Percentiles rank a stretch among this genome's conserved stretches.
Conservation (phyloP, 2,888 invertebrate species). For the Coleophora flavipennella region DNA sequence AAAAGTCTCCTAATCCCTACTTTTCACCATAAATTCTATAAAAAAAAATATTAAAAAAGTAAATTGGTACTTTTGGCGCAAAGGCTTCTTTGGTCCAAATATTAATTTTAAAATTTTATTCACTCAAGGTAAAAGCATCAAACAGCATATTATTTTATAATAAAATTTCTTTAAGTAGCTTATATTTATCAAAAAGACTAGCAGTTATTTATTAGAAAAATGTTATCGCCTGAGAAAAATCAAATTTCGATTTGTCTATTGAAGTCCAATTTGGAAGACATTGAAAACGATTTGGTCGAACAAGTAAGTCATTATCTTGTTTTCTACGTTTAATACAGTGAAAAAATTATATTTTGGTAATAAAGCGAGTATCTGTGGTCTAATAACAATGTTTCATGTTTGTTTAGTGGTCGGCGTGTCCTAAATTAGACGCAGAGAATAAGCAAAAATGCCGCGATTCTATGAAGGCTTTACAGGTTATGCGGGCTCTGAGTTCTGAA, state of each 20-base stretch:
- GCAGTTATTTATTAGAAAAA: constrained; percentile 20
- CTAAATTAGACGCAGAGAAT: constrained; percentile 42
- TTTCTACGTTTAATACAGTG: neutral
- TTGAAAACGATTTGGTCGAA: constrained; percentile 38
- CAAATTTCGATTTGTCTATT: constrained; percentile 53
- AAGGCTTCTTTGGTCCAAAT: no score
- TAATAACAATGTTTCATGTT: neutral
- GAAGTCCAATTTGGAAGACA: constrained; percentile 48
- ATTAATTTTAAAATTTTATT: no score
- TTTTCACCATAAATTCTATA: no score
- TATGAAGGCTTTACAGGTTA: constrained; percentile 29
- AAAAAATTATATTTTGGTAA: neutral
- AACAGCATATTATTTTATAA: no score
- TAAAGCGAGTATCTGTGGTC: neutral
- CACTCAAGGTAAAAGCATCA: no score
- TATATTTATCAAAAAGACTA: no score
- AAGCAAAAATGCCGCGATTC: constrained; percentile 41
- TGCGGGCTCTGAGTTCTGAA: constrained; percentile 35
- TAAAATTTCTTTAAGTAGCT: no score
- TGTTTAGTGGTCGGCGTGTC: constrained; percentile 36
- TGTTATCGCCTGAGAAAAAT: constrained; percentile 49
- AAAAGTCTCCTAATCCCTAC: no score
- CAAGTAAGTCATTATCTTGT: constrained; percentile 31
- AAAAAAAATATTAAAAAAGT: no score
- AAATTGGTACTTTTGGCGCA: no score